Percentiles rank a stretch among this genome's conserved stretches.
Conservation (phyloP, 1,140 invertebrate species). For the Halesus radiatus region DNA sequence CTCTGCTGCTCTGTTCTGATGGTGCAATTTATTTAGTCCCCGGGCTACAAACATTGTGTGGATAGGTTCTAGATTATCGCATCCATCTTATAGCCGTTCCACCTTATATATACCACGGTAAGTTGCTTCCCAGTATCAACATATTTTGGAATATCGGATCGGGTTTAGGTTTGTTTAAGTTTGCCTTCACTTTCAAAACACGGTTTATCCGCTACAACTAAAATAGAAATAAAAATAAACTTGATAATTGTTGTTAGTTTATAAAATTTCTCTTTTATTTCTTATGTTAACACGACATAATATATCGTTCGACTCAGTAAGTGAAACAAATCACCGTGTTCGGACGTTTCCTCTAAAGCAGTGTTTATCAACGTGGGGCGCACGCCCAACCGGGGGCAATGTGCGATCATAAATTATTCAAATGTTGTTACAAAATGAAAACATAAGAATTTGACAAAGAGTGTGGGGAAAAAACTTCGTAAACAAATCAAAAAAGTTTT, state of each 20-base stretch:
- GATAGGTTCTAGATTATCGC: background rate
- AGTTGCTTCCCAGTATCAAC: background rate
- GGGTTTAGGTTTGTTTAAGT: background rate
- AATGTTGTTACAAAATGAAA: no score
- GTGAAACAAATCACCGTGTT: background rate
- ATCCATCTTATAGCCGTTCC: background rate
- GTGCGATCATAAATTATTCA: no score
- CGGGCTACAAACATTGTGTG: background rate
- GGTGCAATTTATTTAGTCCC: conserved; percentile 18
- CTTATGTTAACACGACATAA: background rate
- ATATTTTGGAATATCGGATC: background rate
- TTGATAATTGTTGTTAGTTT: no score
- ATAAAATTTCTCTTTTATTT: background rate
- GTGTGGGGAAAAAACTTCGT: no score
- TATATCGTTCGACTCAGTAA: background rate
- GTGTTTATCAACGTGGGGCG: no score
- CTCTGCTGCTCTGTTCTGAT: background rate
- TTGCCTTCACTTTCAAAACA: background rate
- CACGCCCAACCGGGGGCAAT: no score
- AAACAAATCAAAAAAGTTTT: no score
- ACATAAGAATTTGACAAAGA: no score
- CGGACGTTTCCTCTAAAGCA: background rate
- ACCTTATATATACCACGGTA: background rate
- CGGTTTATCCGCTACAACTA: no score
- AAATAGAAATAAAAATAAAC: background rate